Evolutionary conservation across 53 echinoderm and acorn worm species (phyloP).

Genomic region (Echinometra lucunter): DNA sequence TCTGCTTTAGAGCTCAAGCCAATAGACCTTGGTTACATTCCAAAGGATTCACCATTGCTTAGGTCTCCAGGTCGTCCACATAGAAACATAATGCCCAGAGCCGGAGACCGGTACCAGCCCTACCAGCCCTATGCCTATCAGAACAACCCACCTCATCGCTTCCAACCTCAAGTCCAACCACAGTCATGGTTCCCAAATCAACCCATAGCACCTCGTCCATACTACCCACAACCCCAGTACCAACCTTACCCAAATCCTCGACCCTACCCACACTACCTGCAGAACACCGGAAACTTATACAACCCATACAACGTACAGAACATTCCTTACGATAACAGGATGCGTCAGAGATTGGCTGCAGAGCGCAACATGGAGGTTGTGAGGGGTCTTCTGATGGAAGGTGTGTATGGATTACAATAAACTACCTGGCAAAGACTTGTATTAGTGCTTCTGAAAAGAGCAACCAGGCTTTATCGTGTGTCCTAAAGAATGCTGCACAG

Average conservation of each 20-base stretch:
- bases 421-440: background rate
- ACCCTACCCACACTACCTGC: background rate
- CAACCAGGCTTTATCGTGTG: background rate
- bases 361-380: conserved; percentile 57
- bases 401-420: conserved; percentile 13
- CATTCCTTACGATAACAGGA: background rate
- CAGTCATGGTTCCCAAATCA: conserved; percentile 32
- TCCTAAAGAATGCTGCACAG: background rate
- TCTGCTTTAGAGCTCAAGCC: conserved; percentile 16
- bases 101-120: conserved; percentile 51
- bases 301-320: background rate
- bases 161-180: conserved; percentile 13
- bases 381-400: conserved; percentile 4
- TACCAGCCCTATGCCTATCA: background rate
- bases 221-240: background rate
- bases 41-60: background rate
- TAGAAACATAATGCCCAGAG: background rate
- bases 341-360: conserved; percentile 53
- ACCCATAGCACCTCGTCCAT: background rate
- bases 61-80: background rate
- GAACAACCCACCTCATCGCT: background rate
- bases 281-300: background rate
- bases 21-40: conserved; percentile 13
- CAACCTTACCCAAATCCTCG: background rate
- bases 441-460: background rate